Conservation (phyloP, 2,113 vertebrate genomes). For the Actinemys pallida region DNA sequence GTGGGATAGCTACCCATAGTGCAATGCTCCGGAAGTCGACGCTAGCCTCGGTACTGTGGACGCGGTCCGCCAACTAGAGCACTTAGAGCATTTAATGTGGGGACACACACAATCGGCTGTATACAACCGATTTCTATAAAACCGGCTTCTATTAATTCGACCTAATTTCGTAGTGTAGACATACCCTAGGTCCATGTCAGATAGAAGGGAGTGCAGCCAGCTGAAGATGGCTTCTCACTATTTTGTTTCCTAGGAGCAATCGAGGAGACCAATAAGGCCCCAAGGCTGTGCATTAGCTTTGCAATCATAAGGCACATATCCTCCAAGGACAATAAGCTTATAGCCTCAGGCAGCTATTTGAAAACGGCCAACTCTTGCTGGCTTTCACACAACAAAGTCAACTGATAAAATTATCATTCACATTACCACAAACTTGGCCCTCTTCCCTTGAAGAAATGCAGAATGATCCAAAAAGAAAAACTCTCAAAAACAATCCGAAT, state of each 20-base stretch:
- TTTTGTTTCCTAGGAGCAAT: neutral
- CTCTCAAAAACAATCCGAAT: neutral
- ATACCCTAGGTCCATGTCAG: neutral
- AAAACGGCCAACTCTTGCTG: neutral
- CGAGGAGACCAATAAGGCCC: neutral
- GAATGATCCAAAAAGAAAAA: neutral
- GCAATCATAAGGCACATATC: neutral
- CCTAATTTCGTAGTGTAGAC: too few relatives aligned
- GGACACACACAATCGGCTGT: too few relatives aligned
- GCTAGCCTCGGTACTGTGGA: too few relatives aligned
- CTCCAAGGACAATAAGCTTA: neutral
- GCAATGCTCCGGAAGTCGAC: too few relatives aligned
- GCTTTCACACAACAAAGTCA: neutral
- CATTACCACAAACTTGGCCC: neutral
- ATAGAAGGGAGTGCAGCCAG: neutral
- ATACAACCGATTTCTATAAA: too few relatives aligned
- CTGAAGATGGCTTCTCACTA: neutral
- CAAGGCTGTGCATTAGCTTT: neutral
- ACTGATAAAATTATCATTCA: neutral
- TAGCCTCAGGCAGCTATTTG: neutral
- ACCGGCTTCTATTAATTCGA: too few relatives aligned
- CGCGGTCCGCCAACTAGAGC: too few relatives aligned
- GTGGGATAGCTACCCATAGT: too few relatives aligned
- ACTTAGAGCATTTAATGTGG: too few relatives aligned
- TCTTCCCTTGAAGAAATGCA: neutral